These are phyloP conservation scores for Drosophila insularis DNA, from an alignment of 1,140 invertebrate species.

Conservation along the genomic window DNA sequence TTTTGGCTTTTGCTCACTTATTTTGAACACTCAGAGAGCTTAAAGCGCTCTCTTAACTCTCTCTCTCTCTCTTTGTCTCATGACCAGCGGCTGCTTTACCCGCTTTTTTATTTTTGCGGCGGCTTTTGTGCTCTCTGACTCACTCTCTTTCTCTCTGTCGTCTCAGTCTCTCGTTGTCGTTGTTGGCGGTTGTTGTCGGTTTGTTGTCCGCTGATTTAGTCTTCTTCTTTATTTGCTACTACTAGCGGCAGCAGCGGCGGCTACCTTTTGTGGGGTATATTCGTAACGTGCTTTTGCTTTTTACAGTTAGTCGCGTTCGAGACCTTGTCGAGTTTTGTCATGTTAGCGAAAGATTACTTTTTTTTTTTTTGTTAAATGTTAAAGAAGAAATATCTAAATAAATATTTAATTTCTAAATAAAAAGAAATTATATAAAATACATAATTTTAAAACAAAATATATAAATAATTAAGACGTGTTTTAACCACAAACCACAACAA, in stretches of 20 bases:
- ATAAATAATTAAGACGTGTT: constrained; percentile 15
- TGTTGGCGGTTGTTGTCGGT: constrained; percentile 46
- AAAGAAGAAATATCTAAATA: constrained; percentile 15
- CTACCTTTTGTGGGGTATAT: constrained; percentile 76
- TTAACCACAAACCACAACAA: constrained; percentile 27
- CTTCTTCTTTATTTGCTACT: constrained; percentile 7
- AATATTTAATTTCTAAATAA: too few relatives aligned
- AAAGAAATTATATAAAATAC: constrained; percentile 21
- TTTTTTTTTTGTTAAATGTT: constrained; percentile 16
- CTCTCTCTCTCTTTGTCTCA: not conserved
- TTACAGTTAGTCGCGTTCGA: constrained; percentile 83
- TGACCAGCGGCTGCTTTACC: not conserved
- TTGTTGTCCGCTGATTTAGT: constrained; percentile 39
- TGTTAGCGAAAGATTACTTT: constrained; percentile 67
- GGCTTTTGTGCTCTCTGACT: not conserved
- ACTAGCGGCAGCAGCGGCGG: not conserved
- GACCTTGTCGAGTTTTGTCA: constrained; percentile 83
- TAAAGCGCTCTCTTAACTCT: not conserved
- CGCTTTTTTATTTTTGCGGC: not conserved
- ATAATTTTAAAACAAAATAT: constrained; percentile 22
- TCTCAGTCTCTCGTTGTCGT: constrained; percentile 43
- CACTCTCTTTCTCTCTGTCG: constrained; percentile 18
- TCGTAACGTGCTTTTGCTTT: constrained; percentile 80
- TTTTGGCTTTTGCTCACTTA: not conserved
- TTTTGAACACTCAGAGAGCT: too few relatives aligned